phyloP scores from a whole-genome alignment of 2,113 vertebrate species.

The human (Homo sapiens) region GRCh38 chr3:55068001-55068500 shows the following conservation, averaged over 20 bases:
- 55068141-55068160: neutral
- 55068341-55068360: neutral
- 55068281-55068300: neutral
- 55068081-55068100: neutral
- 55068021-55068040: neutral
- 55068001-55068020: neutral
- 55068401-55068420: neutral
- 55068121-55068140: neutral
- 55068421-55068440: neutral
- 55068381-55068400: neutral
- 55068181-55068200: neutral
- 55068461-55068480: neutral
- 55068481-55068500: neutral
- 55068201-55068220: neutral
- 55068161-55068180: neutral
- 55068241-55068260: neutral
- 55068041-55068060: neutral
- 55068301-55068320: neutral
- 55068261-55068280: neutral
- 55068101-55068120: neutral
- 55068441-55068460: neutral
- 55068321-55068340: neutral
- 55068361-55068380: neutral
- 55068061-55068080: neutral
- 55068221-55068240: too few relatives aligned